phyloP scores from a whole-genome alignment of 1,140 invertebrate genomes.

The Apis mellifera region Amel_HAv3.1 CM009936.2:6448001-6448500 shows the following conservation, averaged over 20 bases:
- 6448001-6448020: too few species aligned
- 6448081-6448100: too few species aligned
- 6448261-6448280: conserved; percentile 63
- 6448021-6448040: too few species aligned
- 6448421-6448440: conserved; percentile 51
- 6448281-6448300: conserved; percentile 46
- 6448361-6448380: conserved; percentile 48
- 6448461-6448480: conserved; percentile 18
- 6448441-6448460: conserved; percentile 27
- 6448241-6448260: conserved; percentile 12
- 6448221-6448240: conserved; percentile 54
- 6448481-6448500: conserved; percentile 6
- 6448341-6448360: conserved; percentile 28
- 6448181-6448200: conserved; percentile 56
- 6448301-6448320: conserved; percentile 40
- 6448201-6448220: conserved; percentile 28
- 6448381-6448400: conserved; percentile 60
- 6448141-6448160: background rate
- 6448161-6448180: conserved; percentile 13
- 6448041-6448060: too few species aligned
- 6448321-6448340: background rate
- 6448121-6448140: too few species aligned
- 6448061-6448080: too few species aligned
- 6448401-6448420: conserved; percentile 65
- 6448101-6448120: too few species aligned